Evolutionary conservation across 2,797 vertebrate genomes (phyloP).

Genomic region (Syngnathus rostellatus): DNA sequence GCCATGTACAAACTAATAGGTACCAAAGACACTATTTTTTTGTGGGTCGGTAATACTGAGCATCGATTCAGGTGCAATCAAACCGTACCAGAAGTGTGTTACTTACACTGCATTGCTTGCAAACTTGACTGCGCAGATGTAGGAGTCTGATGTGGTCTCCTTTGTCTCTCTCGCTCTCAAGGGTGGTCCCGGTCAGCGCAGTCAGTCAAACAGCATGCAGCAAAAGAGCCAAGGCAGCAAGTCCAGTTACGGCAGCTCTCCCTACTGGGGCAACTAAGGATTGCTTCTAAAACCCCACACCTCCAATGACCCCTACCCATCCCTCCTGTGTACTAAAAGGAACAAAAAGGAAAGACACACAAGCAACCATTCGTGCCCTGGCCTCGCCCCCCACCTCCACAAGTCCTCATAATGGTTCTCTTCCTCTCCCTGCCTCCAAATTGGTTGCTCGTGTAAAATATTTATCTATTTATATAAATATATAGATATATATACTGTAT

Average conservation of each 20-base stretch:
- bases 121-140: too few species aligned
- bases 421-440: slow-evolving; percentile 69
- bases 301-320: slow-evolving; percentile 9
- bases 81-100: too few species aligned
- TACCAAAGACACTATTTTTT: too few species aligned
- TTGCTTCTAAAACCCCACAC: slow-evolving; percentile 11
- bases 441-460: slow-evolving; percentile 93
- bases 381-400: slow-evolving; percentile 56
- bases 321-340: slow-evolving; percentile 45
- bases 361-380: slow-evolving; percentile 40
- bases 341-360: slow-evolving; percentile 37
- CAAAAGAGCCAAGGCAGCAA: slow-evolving; percentile 95
- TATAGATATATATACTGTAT: slow-evolving; percentile 93
- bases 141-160: neutral
- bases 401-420: slow-evolving; percentile 73
- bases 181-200: slow-evolving; percentile 86
- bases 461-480: slow-evolving; percentile 98
- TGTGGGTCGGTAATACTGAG: too few species aligned
- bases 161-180: slow-evolving; percentile 35
- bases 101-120: too few species aligned
- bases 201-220: slow-evolving; percentile 87
- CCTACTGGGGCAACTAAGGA: slow-evolving; percentile 93
- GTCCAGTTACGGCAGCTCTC: slow-evolving; percentile 84
- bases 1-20: too few species aligned
- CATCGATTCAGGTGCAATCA: too few species aligned